Conservation (phyloP, 2,797 vertebrate genomes). For the Crocidura indochinensis region DNA sequence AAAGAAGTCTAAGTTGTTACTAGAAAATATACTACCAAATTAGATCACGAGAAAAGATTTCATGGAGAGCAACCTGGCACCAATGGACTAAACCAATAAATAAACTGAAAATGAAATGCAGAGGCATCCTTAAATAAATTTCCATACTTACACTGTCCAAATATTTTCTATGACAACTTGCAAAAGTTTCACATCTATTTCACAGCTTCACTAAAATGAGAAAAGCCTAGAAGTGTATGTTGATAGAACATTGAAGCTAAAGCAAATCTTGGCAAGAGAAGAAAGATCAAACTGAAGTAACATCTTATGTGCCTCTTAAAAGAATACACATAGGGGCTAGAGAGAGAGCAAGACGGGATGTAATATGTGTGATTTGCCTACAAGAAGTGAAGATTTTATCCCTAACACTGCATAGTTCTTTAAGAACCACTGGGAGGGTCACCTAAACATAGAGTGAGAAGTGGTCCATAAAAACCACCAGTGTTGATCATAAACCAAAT, state of each 20-base stretch:
- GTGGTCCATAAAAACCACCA: no score
- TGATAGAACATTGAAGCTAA: background rate
- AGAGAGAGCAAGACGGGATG: no score
- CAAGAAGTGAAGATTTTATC: no score
- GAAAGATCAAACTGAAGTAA: background rate
- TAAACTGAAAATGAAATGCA: background rate
- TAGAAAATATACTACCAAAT: background rate
- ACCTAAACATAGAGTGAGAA: no score
- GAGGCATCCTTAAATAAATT: background rate
- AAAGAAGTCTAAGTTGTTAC: background rate
- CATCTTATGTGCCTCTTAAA: background rate
- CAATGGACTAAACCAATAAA: background rate
- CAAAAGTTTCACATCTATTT: constrained; percentile 25
- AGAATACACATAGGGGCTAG: background rate
- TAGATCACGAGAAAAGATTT: background rate
- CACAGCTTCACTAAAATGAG: background rate
- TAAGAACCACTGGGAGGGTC: no score
- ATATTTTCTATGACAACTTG: constrained; percentile 9
- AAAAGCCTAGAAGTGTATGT: background rate
- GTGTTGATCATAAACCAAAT: no score
- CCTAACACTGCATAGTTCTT: no score
- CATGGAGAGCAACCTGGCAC: background rate
- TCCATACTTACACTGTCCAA: background rate
- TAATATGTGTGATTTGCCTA: no score
- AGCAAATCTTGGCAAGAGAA: background rate